Base-by-base conservation (phyloP, 2,797 vertebrate genomes). In the Oryzias sinensis region DNA sequence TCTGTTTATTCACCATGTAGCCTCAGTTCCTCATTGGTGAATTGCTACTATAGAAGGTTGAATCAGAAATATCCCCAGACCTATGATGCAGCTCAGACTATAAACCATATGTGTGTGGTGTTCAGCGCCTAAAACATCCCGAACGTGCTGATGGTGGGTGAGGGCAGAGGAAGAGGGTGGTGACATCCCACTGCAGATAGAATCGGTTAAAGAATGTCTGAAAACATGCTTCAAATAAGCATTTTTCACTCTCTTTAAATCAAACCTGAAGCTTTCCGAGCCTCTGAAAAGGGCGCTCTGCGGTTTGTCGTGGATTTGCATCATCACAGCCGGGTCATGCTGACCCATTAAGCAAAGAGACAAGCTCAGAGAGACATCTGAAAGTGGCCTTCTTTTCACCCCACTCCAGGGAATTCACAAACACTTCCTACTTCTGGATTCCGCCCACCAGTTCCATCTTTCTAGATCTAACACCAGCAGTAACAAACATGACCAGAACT, bases 371-470 rank as follows among this genome's bases (percentile, higher is more conserved):
- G 2, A 49, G 14, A 72, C 55, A 65, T 72, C 65, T 76, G 41
- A 78, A 54, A 63, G 70, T 74, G 70, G 68, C 75, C 75, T 77
- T 53, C 40, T 52, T 52, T 56, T 86, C 70, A 70, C 55, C 72
- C 42, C 64, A 68, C 75, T 68, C 51, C 27, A 47, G 70, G 73
- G 73, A 82, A 59, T 68, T 77, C 66, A 55, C 69, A 53, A 65
- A 71, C 62, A 72, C 77, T 68, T 76, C 62, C 70, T 76, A 52
- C 64, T 59, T 45, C 73, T 68, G 59, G 61, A 77, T 80, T 68
- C 76, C 53, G 72, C 58, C 62, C 22, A 52, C 65, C 73, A 64
- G 59, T 49, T 80, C 64, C 60, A 70, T 60, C 56, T 64, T 20
- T 63, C 49, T 58, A 53, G 29, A 43, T 56, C 49, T 46, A 51